These are phyloP conservation scores for Pelobates cultripes DNA, from an alignment of 2,797 vertebrate genomes.

Conservation along the genomic window DNA sequence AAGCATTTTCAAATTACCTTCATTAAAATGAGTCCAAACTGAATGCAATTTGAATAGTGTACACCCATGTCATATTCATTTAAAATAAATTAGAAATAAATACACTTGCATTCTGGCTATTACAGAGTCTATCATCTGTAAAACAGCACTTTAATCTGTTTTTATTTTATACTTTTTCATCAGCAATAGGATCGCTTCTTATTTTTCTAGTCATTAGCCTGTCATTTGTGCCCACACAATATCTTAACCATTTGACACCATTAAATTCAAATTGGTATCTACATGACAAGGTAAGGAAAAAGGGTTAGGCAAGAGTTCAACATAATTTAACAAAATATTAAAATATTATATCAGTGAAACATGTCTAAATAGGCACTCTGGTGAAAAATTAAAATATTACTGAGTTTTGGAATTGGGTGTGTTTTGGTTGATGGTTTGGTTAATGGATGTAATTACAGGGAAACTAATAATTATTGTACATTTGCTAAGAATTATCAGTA, in stretches of 20 bases:
- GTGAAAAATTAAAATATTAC: not conserved
- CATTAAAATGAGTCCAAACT: constrained; percentile 27
- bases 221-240: constrained; percentile 36
- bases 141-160: constrained; percentile 1
- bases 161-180: not conserved
- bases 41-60: constrained; percentile 16
- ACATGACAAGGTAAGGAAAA: not conserved
- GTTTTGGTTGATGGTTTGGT: not conserved
- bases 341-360: not conserved
- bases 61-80: constrained; percentile 22
- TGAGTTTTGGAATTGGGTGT: not conserved
- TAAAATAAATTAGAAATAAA: constrained; percentile 33
- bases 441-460: not conserved
- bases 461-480: not conserved
- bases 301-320: not conserved
- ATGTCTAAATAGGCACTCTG: not conserved
- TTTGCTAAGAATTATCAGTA: not conserved
- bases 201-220: constrained; percentile 29
- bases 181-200: constrained; percentile 11
- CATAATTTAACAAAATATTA: not conserved
- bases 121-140: not conserved
- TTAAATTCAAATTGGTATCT: not conserved
- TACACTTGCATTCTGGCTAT: constrained; percentile 16
- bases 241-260: not conserved
- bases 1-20: constrained; percentile 11